Evolutionary conservation across 2,797 vertebrate species (phyloP).

Genomic region (Poecilia velifera): DNA sequence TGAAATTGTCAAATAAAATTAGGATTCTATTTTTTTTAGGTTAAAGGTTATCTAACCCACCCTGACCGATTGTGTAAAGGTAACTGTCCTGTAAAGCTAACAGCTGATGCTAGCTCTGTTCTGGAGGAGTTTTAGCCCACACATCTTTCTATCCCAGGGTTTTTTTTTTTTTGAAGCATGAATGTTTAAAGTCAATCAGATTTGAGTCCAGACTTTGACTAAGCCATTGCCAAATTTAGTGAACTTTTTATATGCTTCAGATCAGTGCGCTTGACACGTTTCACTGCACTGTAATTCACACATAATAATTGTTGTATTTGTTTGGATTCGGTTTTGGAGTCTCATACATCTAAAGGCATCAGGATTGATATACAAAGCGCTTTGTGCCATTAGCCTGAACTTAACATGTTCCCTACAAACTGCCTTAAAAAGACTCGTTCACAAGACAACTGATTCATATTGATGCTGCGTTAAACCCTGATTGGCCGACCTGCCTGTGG

Average conservation of each 20-base stretch:
- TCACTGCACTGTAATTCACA: not conserved
- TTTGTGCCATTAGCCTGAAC: not conserved
- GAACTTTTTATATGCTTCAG: not conserved
- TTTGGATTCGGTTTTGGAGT: not conserved
- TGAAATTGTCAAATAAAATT: not conserved
- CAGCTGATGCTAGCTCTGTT: not conserved
- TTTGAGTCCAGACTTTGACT: not conserved
- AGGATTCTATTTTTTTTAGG: not conserved
- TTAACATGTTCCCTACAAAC: constrained; percentile 12
- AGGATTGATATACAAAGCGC: not conserved
- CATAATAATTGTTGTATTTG: not conserved
- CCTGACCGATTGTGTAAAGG: not conserved
- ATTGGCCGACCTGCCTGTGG: constrained; percentile 55
- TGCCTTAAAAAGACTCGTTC: constrained; percentile 25
- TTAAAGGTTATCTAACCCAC: not conserved
- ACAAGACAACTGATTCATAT: constrained; percentile 37
- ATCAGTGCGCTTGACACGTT: not conserved
- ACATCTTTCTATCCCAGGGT: not conserved
- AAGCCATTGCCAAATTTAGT: not conserved
- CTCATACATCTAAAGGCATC: not conserved
- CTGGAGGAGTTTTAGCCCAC: not conserved
- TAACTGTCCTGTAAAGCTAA: not conserved
- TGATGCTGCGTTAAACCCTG: constrained; percentile 60
- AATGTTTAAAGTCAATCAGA: not conserved
- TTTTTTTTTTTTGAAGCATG: not conserved